Evolutionary conservation across 1,140 invertebrate genomes (phyloP).

Genomic region (Dolichoris vasculosae): DNA sequence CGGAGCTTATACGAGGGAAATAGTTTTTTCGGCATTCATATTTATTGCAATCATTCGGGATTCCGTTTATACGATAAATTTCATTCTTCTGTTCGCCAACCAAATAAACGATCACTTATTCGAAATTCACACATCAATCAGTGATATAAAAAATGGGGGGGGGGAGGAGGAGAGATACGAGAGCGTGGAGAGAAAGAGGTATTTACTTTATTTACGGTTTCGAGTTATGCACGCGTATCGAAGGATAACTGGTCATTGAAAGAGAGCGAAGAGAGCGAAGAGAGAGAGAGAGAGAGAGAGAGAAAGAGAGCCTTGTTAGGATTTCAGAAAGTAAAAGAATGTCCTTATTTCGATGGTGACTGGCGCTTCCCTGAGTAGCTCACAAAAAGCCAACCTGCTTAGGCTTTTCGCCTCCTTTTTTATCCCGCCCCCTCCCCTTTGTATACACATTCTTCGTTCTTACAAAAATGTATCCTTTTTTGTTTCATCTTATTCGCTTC

Average conservation of each 20-base stretch:
- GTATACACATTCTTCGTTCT: conserved; percentile 47
- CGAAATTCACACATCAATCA: conserved; percentile 50
- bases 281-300: background rate
- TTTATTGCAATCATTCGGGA: conserved; percentile 44
- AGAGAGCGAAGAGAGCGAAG: background rate
- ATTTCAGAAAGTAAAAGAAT: conserved; percentile 44
- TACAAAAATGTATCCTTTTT: conserved; percentile 44
- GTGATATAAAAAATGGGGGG: conserved; percentile 4
- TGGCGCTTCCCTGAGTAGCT: conserved; percentile 48
- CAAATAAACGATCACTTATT: conserved; percentile 49
- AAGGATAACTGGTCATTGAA: conserved; percentile 23
- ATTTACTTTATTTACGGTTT: conserved; percentile 40
- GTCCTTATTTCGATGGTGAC: conserved; percentile 47
- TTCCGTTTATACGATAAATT: conserved; percentile 35
- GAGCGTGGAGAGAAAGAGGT: conserved; percentile 4
- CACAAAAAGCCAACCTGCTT: conserved; percentile 37
- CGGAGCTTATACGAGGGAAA: background rate
- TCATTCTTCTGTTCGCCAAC: background rate
- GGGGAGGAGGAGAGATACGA: background rate
- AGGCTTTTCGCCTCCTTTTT: conserved; percentile 29
- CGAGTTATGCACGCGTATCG: conserved; percentile 28
- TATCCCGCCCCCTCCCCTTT: conserved; percentile 24
- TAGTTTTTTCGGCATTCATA: conserved; percentile 32
- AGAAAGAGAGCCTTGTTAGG: conserved; percentile 30
- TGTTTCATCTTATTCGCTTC: conserved; percentile 34